phyloP scores from a whole-genome alignment of 2,888 invertebrate species.

The Halictus ligatus region DNA sequence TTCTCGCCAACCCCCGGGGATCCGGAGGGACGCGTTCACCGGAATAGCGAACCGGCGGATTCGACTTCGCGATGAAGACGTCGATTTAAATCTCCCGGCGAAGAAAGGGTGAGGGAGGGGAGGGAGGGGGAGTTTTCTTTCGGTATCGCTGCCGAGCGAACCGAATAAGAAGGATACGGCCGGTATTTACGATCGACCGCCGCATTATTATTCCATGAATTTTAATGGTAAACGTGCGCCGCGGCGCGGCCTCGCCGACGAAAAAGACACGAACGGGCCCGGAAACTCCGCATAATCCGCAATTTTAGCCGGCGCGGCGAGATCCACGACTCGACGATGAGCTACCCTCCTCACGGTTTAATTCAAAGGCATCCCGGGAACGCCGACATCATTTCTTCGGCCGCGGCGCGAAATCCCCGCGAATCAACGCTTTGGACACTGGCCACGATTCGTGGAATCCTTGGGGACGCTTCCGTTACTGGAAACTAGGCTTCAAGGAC shows the following conservation, averaged over 20 bases:
- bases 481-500: too few relatives aligned
- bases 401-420: neutral
- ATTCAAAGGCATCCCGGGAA: slow-evolving; percentile 72
- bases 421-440: neutral
- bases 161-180: slow-evolving; percentile 63
- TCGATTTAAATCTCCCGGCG: slow-evolving; percentile 13
- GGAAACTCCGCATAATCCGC: slow-evolving; percentile 74
- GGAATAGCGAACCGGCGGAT: neutral
- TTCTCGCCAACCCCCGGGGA: slow-evolving; percentile 2
- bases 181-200: slow-evolving; percentile 76
- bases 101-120: neutral
- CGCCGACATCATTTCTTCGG: slow-evolving; percentile 35
- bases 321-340: slow-evolving; percentile 64
- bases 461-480: neutral
- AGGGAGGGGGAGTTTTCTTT: neutral
- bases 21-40: neutral
- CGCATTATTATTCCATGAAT: slow-evolving; percentile 83
- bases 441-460: neutral
- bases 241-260: slow-evolving; percentile 18
- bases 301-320: slow-evolving; percentile 72
- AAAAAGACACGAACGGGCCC: slow-evolving; percentile 42
- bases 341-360: slow-evolving; percentile 65
- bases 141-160: slow-evolving; percentile 36
- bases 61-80: neutral
- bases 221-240: slow-evolving; percentile 77